Evolutionary conservation across 2,888 invertebrate species (phyloP).

Genomic region (Clistopyga incitator): DNA sequence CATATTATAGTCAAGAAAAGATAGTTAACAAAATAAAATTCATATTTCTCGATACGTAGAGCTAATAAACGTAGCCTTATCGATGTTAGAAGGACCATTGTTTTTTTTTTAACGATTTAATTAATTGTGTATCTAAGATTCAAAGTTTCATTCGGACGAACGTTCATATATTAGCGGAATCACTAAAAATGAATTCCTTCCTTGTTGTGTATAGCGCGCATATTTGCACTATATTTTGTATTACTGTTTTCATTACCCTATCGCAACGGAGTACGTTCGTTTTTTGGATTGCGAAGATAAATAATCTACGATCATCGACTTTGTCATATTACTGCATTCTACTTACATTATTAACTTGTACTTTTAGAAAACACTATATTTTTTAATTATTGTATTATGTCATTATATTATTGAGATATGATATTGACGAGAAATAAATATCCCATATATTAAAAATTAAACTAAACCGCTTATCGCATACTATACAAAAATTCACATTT

Average conservation of each 20-base stretch:
- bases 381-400: slow-evolving; percentile 83
- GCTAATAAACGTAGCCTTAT: slow-evolving; percentile 57
- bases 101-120: slow-evolving; percentile 69
- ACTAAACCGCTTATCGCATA: neutral
- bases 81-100: slow-evolving; percentile 61
- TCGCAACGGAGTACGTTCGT: slow-evolving; percentile 69
- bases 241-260: slow-evolving; percentile 79
- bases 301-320: slow-evolving; percentile 72
- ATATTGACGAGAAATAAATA: slow-evolving; percentile 81
- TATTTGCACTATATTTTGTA: slow-evolving; percentile 83
- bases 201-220: slow-evolving; percentile 80
- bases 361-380: slow-evolving; percentile 82
- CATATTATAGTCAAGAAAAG: slow-evolving; percentile 70
- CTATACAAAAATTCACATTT: no score
- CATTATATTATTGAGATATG: slow-evolving; percentile 79
- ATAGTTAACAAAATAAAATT: slow-evolving; percentile 52
- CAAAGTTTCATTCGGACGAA: slow-evolving; percentile 50
- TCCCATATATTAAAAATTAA: slow-evolving; percentile 67
- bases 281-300: slow-evolving; percentile 54
- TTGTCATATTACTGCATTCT: slow-evolving; percentile 76
- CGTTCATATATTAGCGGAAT: slow-evolving; percentile 61
- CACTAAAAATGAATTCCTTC: slow-evolving; percentile 71
- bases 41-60: slow-evolving; percentile 67
- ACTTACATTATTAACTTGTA: slow-evolving; percentile 79
- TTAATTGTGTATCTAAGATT: slow-evolving; percentile 68